Conservation (phyloP, 2,113 vertebrate genomes). For the Hassar affinis region DNA sequence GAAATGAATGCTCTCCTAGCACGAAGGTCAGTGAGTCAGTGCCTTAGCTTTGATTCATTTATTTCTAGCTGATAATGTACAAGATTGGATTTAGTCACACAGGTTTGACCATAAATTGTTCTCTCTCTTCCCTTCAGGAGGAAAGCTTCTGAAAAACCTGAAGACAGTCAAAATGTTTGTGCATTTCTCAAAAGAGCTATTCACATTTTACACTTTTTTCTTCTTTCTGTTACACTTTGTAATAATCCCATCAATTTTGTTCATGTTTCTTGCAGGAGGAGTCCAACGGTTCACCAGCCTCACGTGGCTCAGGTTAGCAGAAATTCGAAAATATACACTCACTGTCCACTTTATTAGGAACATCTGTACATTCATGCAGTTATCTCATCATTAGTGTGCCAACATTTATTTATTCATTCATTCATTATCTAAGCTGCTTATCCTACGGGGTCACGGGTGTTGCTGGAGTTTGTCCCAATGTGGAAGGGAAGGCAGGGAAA, state of each 20-base stretch:
- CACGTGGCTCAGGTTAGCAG: conserved; percentile 78
- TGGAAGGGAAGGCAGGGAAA: too few relatives aligned
- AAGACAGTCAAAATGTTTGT: conserved; percentile 85
- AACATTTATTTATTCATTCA: neutral
- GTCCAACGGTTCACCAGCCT: conserved; percentile 78
- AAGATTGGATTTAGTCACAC: neutral
- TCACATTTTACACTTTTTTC: neutral
- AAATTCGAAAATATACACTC: conserved; percentile 80
- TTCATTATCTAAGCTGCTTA: too few relatives aligned
- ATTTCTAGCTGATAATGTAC: neutral
- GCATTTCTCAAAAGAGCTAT: conserved; percentile 9
- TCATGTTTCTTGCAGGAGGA: conserved; percentile 79
- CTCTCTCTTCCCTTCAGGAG: conserved; percentile 72
- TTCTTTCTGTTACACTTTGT: neutral
- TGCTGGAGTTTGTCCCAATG: too few relatives aligned
- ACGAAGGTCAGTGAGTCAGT: conserved; percentile 79
- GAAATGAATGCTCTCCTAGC: conserved; percentile 99
- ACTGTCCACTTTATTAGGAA: conserved; percentile 37
- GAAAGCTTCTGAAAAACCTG: conserved; percentile 97
- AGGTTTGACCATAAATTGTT: conserved; percentile 7
- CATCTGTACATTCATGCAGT: neutral
- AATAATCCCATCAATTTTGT: neutral
- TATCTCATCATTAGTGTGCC: neutral
- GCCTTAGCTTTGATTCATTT: neutral
- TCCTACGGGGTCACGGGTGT: too few relatives aligned